These are phyloP conservation scores for Brienomyrus brachyistius DNA, from an alignment of 2,113 vertebrate genomes.

Conservation along the genomic window DNA sequence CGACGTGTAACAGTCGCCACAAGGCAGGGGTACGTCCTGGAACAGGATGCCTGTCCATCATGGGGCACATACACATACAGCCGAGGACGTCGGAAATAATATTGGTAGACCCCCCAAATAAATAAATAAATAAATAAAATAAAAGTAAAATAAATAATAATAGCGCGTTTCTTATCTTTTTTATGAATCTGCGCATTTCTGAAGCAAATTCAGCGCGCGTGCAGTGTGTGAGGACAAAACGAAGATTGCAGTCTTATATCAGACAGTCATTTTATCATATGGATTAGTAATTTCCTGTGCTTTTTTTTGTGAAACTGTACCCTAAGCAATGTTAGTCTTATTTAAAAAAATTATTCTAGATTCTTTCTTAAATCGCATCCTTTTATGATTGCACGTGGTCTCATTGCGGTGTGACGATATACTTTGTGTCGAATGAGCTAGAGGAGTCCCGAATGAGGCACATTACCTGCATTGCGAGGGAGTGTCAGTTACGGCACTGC, in stretches of 20 bases:
- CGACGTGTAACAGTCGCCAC: background rate
- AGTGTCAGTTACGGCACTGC: too few relatives aligned
- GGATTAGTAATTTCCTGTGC: background rate
- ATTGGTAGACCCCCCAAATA: too few relatives aligned
- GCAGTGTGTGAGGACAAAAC: background rate
- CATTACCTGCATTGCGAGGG: too few relatives aligned
- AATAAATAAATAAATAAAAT: too few relatives aligned
- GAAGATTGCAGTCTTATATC: background rate
- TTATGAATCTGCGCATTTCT: background rate
- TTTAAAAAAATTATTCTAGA: background rate
- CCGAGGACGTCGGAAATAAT: background rate
- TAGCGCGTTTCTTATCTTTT: background rate
- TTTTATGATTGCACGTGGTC: background rate
- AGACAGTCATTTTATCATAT: background rate
- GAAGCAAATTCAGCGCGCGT: background rate
- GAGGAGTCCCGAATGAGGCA: too few relatives aligned
- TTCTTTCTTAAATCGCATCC: background rate
- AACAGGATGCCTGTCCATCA: background rate
- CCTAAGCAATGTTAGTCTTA: background rate
- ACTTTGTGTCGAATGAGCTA: background rate
- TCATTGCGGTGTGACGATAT: background rate
- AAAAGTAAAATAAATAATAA: background rate
- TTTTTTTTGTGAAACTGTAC: background rate
- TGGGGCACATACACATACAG: background rate
- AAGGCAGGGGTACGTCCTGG: background rate